phyloP scores from a whole-genome alignment of 2,797 vertebrate genomes.

The Bothrops alternatus region DNA sequence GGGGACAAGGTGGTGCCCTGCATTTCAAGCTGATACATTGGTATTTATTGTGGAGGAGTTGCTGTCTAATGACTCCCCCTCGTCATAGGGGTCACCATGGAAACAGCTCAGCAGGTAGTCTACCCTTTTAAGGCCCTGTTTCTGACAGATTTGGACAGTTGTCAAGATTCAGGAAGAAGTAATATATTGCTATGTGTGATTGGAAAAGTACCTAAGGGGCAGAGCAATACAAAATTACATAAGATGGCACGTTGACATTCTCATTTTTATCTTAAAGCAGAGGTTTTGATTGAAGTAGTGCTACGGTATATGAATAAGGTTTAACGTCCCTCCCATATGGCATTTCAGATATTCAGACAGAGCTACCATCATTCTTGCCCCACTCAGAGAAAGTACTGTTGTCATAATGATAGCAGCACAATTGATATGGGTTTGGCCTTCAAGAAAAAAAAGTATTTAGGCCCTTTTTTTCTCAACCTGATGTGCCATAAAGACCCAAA shows the following conservation, averaged over 20 bases:
- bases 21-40: background rate
- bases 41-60: background rate
- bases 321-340: background rate
- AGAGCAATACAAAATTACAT: background rate
- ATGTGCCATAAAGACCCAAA: background rate
- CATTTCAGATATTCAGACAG: background rate
- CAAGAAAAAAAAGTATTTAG: background rate
- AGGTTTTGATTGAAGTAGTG: background rate
- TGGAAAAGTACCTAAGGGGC: background rate
- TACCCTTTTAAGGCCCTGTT: background rate
- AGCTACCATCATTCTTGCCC: background rate
- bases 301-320: background rate
- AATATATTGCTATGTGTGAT: background rate
- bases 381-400: background rate
- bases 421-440: background rate
- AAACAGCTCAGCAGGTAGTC: conserved; percentile 16
- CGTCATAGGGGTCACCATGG: background rate
- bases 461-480: background rate
- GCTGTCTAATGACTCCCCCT: background rate
- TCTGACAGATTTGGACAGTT: background rate
- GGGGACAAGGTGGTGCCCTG: background rate
- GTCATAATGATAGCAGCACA: conserved; percentile 4
- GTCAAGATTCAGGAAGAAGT: background rate
- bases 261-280: background rate
- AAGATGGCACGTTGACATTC: background rate